These are phyloP conservation scores for Phyllotis vaccarum DNA, from an alignment of 2,797 vertebrate species.

Conservation along the genomic window DNA sequence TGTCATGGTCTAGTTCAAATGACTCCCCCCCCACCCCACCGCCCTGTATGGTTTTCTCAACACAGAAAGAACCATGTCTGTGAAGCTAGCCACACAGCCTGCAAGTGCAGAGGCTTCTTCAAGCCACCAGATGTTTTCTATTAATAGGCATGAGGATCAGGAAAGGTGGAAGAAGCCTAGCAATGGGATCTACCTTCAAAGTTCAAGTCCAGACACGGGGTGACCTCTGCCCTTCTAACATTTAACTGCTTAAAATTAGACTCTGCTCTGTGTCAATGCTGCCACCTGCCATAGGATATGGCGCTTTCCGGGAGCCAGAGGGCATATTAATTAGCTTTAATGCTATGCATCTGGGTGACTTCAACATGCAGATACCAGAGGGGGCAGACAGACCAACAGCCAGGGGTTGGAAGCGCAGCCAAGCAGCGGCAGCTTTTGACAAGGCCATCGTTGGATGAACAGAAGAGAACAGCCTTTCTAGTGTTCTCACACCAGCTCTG, in stretches of 20 bases:
- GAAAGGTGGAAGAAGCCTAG: neutral
- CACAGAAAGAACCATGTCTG: neutral
- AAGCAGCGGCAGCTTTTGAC: conserved; percentile 26
- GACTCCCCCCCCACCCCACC: no score
- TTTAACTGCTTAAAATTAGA: neutral
- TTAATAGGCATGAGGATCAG: neutral
- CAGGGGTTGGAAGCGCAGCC: neutral
- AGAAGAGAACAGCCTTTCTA: conserved; percentile 37
- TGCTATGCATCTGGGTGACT: neutral
- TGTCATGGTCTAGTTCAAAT: neutral
- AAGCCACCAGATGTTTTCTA: neutral
- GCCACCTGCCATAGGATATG: neutral
- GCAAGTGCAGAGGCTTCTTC: neutral
- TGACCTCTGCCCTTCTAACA: neutral
- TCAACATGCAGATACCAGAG: conserved; percentile 13
- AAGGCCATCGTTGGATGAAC: conserved; percentile 46
- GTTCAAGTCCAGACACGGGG: neutral
- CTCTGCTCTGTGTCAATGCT: neutral
- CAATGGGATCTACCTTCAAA: neutral
- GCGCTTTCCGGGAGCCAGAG: neutral
- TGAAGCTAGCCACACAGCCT: neutral
- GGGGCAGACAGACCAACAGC: conserved; percentile 9
- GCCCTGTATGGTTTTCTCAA: neutral
- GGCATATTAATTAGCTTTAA: neutral
- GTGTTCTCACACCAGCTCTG: neutral